Evolutionary conservation across 2,797 vertebrate species (phyloP).

Genomic region (Tadarida brasiliensis): DNA sequence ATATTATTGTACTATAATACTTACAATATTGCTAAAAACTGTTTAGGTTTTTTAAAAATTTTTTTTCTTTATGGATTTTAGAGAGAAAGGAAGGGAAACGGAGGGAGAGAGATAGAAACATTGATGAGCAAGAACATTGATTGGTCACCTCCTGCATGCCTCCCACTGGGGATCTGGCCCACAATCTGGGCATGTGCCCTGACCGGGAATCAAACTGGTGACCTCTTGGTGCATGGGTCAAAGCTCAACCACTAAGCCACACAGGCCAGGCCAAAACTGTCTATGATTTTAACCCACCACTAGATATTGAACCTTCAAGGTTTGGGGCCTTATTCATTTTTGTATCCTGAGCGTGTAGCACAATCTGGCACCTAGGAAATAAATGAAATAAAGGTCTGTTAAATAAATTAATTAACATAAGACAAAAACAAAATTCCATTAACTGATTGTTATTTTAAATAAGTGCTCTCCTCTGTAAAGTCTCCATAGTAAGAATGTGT

Average conservation of each 20-base stretch:
- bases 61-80: too few relatives aligned
- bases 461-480: constrained; percentile 26
- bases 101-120: too few relatives aligned
- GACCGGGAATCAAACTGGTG: too few relatives aligned
- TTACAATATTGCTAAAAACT: background rate
- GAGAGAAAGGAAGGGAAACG: too few relatives aligned
- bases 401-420: background rate
- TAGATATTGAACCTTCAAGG: background rate
- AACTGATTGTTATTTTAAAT: constrained; percentile 55
- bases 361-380: background rate
- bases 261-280: background rate
- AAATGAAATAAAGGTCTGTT: constrained; percentile 29
- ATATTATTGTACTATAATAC: background rate
- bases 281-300: background rate
- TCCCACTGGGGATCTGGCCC: too few relatives aligned
- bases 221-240: too few relatives aligned
- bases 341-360: background rate
- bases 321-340: background rate
- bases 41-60: background rate
- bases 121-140: too few relatives aligned
- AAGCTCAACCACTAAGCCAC: too few relatives aligned
- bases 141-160: too few relatives aligned
- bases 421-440: constrained; percentile 40
- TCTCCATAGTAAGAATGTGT: background rate
- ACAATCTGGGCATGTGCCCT: too few relatives aligned